Evolutionary conservation across 2,797 vertebrate species (phyloP).

Genomic region (Pangasius sanitwongsei): DNA sequence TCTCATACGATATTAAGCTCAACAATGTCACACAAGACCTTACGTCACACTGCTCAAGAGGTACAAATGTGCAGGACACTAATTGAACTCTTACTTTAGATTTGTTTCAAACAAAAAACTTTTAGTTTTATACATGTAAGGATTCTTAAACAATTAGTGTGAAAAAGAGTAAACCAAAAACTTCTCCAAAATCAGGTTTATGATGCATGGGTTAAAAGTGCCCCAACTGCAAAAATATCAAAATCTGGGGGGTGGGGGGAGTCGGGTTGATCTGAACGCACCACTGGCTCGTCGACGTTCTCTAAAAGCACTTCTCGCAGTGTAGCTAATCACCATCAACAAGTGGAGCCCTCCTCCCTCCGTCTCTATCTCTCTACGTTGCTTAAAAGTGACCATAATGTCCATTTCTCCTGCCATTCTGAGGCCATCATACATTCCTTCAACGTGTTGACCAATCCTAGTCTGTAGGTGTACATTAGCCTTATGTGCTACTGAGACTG

Average conservation of each 20-base stretch:
- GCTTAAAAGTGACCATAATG: not conserved
- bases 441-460: not conserved
- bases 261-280: not conserved
- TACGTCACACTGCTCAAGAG: not conserved
- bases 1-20: not conserved
- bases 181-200: not conserved
- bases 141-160: not conserved
- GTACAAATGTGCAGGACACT: not conserved
- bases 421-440: not conserved
- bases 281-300: not conserved
- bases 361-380: not conserved
- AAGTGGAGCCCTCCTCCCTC: not conserved
- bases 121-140: not conserved
- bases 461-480: not conserved
- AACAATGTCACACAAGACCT: not conserved
- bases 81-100: not conserved
- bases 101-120: not conserved
- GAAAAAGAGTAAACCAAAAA: not conserved
- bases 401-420: not conserved
- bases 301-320: not conserved
- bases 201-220: not conserved
- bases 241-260: no score
- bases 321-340: not conserved
- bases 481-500: not conserved
- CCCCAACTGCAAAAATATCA: not conserved